These are phyloP conservation scores for Pollicipes pollicipes DNA, from an alignment of 1,140 invertebrate species.

Conservation along the genomic window DNA sequence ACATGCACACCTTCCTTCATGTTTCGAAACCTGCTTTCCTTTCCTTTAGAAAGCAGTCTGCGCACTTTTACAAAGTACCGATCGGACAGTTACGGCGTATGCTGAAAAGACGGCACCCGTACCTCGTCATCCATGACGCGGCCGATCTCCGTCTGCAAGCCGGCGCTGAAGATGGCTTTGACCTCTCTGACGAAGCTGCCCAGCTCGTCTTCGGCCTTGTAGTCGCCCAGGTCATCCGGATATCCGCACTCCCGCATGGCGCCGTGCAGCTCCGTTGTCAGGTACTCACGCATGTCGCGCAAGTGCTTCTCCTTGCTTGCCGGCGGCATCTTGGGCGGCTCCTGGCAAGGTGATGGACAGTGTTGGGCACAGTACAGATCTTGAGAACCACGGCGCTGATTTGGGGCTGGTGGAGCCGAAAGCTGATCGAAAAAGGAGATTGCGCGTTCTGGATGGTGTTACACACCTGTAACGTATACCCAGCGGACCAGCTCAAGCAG, in stretches of 20 bases:
- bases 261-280: neutral
- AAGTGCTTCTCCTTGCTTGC: neutral
- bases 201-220: constrained; percentile 15
- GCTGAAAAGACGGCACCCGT: neutral
- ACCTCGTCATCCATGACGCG: constrained; percentile 10
- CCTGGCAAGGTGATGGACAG: neutral
- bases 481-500: no score
- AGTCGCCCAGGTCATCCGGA: constrained; percentile 11
- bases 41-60: no score
- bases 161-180: constrained; percentile 12
- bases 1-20: no score
- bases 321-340: constrained; percentile 8
- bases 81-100: no score
- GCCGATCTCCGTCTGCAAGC: constrained; percentile 12
- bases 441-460: no score
- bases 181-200: constrained; percentile 14
- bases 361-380: no score
- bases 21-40: no score
- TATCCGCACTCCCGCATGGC: constrained; percentile 14
- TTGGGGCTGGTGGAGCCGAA: no score
- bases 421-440: no score
- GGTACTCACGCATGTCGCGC: constrained; percentile 4
- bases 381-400: no score
- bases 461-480: no score
- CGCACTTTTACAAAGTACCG: no score